Evolutionary conservation across 2,113 vertebrate species (phyloP).

Genomic region (Vombatus ursinus): DNA sequence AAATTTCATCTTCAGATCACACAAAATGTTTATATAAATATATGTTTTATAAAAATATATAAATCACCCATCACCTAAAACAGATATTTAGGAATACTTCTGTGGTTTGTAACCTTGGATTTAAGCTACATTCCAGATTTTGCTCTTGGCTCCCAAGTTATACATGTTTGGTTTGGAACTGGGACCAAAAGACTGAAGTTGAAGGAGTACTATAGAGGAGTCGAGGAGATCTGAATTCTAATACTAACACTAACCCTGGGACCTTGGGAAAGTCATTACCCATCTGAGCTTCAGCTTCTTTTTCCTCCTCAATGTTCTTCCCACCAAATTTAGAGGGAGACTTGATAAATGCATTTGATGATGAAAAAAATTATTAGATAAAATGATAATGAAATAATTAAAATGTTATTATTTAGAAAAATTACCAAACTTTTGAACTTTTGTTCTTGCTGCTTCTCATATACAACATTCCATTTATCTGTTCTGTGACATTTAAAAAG

Average conservation of each 20-base stretch:
- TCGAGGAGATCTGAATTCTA: neutral
- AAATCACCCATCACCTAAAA: neutral
- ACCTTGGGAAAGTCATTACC: neutral
- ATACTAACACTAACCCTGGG: neutral
- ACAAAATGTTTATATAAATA: constrained; percentile 8
- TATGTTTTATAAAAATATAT: neutral
- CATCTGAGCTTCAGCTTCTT: neutral
- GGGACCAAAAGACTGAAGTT: neutral
- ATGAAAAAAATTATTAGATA: neutral
- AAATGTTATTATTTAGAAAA: neutral
- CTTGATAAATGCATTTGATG: neutral
- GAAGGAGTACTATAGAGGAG: neutral
- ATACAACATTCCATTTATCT: neutral
- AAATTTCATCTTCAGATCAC: constrained; percentile 5
- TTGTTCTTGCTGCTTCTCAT: neutral
- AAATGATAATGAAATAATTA: neutral
- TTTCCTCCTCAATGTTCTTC: neutral
- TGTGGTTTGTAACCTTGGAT: neutral
- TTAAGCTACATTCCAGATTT: neutral
- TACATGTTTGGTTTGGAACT: neutral
- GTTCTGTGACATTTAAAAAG: neutral
- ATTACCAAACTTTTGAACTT: neutral
- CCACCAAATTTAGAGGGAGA: neutral
- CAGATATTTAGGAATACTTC: neutral
- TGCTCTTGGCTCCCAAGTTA: neutral